These are phyloP conservation scores for Notospermus geniculatus DNA, from an alignment of 1,140 invertebrate genomes.

Conservation along the genomic window DNA sequence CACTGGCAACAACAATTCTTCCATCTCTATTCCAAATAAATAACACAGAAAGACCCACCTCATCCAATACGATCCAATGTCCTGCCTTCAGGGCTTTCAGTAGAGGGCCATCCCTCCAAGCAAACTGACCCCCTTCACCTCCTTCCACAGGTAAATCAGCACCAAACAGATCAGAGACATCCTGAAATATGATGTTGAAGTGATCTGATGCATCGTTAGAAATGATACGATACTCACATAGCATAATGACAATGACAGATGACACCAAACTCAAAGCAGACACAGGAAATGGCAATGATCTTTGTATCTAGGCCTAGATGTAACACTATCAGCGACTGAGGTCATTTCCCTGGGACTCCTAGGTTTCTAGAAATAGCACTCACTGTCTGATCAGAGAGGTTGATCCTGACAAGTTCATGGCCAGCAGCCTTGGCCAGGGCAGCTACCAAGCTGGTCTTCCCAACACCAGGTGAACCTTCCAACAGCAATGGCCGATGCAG, in stretches of 20 bases:
- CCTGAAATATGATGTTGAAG: too few relatives aligned
- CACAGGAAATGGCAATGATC: too few relatives aligned
- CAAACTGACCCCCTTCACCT: conserved; percentile 72
- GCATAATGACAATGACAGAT: too few relatives aligned
- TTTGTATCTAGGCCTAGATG: too few relatives aligned
- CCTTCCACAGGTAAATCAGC: conserved; percentile 95
- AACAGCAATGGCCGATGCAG: conserved; percentile 82
- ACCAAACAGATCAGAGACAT: conserved; percentile 96
- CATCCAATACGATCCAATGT: conserved; percentile 97
- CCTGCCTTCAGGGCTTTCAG: conserved; percentile 87
- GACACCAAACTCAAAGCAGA: too few relatives aligned
- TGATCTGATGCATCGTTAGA: too few relatives aligned
- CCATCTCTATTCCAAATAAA: too few relatives aligned
- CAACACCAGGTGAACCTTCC: conserved; percentile 97
- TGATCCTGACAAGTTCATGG: conserved; percentile 82
- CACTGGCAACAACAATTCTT: too few relatives aligned
- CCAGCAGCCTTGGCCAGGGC: conserved; percentile 86
- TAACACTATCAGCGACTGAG: too few relatives aligned
- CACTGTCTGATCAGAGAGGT: conserved; percentile 97
- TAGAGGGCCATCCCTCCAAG: conserved; percentile 94
- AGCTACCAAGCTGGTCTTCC: conserved; percentile 92
- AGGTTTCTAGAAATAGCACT: conserved; percentile 45
- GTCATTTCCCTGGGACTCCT: too few relatives aligned
- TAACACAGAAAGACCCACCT: conserved; percentile 64
- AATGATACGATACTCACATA: too few relatives aligned